These are phyloP conservation scores for Auanema freiburgensis DNA, from an alignment of 2,888 invertebrate genomes.

Conservation along the genomic window DNA sequence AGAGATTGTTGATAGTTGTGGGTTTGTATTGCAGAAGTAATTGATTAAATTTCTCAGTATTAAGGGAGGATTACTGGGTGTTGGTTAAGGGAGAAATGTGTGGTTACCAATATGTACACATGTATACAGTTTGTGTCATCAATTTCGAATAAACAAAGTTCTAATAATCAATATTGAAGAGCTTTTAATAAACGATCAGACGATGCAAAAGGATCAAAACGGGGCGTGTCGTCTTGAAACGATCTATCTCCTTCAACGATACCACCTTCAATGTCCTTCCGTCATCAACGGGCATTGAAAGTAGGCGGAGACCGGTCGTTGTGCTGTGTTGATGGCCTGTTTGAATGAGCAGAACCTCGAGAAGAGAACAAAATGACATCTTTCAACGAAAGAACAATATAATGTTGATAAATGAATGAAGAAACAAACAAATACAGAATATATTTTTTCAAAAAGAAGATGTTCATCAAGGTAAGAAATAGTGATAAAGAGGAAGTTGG, in stretches of 20 bases:
- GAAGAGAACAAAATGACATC: constrained; percentile 21
- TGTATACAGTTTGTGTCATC: neutral
- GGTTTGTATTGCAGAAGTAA: neutral
- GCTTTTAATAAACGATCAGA: neutral
- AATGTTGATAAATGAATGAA: neutral
- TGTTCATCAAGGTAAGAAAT: neutral
- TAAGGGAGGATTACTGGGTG: neutral
- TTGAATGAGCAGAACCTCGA: neutral
- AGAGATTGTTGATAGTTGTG: neutral
- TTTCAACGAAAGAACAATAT: neutral
- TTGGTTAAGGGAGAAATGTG: too few species aligned
- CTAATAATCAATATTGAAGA: neutral
- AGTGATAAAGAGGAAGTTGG: too few species aligned
- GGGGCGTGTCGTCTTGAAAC: too few species aligned
- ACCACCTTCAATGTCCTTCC: too few species aligned
- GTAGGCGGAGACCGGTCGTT: neutral
- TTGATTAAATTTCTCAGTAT: constrained; percentile 1
- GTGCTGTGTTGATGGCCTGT: neutral
- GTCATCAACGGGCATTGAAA: too few species aligned
- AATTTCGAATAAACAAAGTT: constrained; percentile 3
- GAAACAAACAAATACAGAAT: constrained; percentile 2
- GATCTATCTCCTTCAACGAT: too few species aligned
- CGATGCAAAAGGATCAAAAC: too few species aligned
- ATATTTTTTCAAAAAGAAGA: neutral
- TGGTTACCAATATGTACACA: too few species aligned